A percentile compares a stretch with the other conserved stretches of the same genome.
These are phyloP conservation scores for Heliconius nattereri DNA, from an alignment of 1,140 invertebrate genomes.

Conservation along the genomic window DNA sequence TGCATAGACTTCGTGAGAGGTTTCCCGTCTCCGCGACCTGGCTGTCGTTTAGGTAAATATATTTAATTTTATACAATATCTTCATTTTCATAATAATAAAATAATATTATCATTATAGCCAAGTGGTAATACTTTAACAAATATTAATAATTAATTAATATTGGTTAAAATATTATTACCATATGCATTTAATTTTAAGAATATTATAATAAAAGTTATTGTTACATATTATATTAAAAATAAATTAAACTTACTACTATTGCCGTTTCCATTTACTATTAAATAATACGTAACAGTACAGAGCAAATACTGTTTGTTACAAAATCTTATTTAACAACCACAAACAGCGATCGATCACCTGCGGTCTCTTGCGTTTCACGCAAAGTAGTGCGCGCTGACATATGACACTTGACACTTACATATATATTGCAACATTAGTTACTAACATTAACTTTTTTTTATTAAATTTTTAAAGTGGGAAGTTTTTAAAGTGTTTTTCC, in stretches of 20 bases:
- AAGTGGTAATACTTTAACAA: no score
- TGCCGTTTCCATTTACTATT: background rate
- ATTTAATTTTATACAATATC: background rate
- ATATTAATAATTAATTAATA: no score
- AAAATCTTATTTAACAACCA: slow-evolving; percentile 41
- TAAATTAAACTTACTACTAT: no score
- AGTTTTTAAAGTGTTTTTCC: no score
- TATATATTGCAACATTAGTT: slow-evolving; percentile 36
- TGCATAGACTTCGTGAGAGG: slow-evolving; percentile 94
- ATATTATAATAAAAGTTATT: no score
- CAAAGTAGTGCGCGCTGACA: slow-evolving; percentile 38
- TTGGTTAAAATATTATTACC: no score
- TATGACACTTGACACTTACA: slow-evolving; percentile 41
- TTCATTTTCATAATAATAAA: no score
- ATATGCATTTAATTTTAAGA: no score
- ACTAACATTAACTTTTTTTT: slow-evolving; percentile 25
- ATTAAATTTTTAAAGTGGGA: background rate
- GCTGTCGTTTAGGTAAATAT: slow-evolving; percentile 88
- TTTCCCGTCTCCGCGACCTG: slow-evolving; percentile 90
- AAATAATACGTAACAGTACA: background rate
- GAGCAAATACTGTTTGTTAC: slow-evolving; percentile 28
- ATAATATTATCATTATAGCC: no score
- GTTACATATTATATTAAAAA: no score
- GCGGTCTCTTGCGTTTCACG: slow-evolving; percentile 43
- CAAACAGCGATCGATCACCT: slow-evolving; percentile 41